Evolutionary conservation across 2,888 invertebrate genomes (phyloP), one percentile per base, ranked within the genome.

Genomic region (Frankliniella fusca): DNA sequence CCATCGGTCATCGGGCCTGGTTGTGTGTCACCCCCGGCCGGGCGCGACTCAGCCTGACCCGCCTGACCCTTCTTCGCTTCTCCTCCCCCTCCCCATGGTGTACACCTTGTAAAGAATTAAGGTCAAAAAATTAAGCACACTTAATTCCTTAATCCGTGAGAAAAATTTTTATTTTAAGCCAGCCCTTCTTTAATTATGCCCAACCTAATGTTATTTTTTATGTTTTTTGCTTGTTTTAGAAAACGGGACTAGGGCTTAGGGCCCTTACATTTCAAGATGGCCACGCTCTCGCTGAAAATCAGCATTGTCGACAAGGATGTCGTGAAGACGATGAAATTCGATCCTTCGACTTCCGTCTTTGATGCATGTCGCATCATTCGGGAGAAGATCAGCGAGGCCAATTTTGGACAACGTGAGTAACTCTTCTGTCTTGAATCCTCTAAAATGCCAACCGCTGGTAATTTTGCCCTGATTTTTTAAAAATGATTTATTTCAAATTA

Each of bases 281-380:
- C 93, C 85, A 91, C 91, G 81, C 89, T 97, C 85, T 95, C 96
- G 84, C 91, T 97, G 85, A 94, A 95, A 89, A 95, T 97, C 89
- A 93, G 94, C 86, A 93, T 96, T 88, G 94, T 95, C 87, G 92
- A 93, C 87, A 94, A 94, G 86, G 94, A 95, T 88, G 95, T 97
- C 87, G 96, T 96, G 88, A 99, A 99, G 91, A 98, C 97, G 86
- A 97, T 99, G 91, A 97, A 98, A 90, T 99, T 99, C 89, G 97
- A 98, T 89, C 97, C 98, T 70, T 93, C 95, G 87, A 97, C 95
- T 84, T 94, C 96, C 84, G 95, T 98, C 82, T 97, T 95, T 90
- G 98, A 99, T 89, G 97, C 98, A 81, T 98, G 98, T 89, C 93
- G 94, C 87, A 93, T 97, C 87, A 98, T 99, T 87, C 90, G 98